phyloP scores from a whole-genome alignment of 2,797 vertebrate species.

The Pantherophis vulpinus region DNA sequence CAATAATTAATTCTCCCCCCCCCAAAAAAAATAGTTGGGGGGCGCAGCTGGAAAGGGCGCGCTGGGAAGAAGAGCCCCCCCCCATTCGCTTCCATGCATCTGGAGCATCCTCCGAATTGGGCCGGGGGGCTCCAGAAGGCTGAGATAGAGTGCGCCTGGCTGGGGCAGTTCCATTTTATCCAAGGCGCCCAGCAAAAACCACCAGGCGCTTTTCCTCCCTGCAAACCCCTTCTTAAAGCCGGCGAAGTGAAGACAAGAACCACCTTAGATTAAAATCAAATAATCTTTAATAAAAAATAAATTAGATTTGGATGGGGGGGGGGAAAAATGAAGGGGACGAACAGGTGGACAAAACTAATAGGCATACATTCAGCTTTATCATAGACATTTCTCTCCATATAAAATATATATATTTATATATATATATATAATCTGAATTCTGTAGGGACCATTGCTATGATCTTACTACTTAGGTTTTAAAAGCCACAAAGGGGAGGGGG shows the following conservation, averaged over 20 bases:
- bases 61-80: neutral
- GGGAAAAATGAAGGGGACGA: neutral
- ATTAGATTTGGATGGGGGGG: conserved; percentile 58
- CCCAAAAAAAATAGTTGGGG: neutral
- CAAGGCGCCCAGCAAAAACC: neutral
- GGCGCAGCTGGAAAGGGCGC: neutral
- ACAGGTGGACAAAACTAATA: neutral
- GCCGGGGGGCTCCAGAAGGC: neutral
- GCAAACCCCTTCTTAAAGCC: too few species aligned
- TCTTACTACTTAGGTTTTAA: conserved; percentile 3
- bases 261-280: conserved; percentile 28
- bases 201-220: too few species aligned
- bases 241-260: neutral
- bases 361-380: conserved; percentile 31
- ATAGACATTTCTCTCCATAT: conserved; percentile 31
- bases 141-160: neutral
- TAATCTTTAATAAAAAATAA: conserved; percentile 74
- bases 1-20: neutral
- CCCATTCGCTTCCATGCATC: neutral
- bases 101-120: neutral
- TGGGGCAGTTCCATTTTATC: neutral
- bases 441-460: neutral
- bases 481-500: neutral
- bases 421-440: conserved; percentile 24
- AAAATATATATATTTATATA: conserved; percentile 6